Percentiles rank a stretch among this genome's conserved stretches.
These are phyloP conservation scores for Halictus quadricinctus DNA, from an alignment of 2,888 invertebrate species.

Conservation along the genomic window DNA sequence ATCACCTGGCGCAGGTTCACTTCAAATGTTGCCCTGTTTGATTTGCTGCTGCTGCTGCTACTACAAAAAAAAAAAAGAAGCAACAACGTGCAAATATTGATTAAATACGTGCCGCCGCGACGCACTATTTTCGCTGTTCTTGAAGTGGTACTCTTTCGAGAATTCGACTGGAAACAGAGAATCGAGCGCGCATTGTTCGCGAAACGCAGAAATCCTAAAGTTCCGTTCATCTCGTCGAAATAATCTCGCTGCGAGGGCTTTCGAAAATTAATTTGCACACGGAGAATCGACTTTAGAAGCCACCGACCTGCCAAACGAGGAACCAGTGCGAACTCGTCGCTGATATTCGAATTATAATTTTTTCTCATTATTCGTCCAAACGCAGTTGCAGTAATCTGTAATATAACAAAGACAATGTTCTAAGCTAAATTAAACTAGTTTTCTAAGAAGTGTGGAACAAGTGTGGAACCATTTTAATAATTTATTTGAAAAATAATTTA, in stretches of 20 bases:
- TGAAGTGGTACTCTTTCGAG: neutral
- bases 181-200: neutral
- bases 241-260: neutral
- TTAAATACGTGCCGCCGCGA: neutral
- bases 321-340: neutral
- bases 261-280: neutral
- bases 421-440: neutral
- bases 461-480: too few relatives aligned
- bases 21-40: conserved; percentile 12
- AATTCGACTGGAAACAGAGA: neutral
- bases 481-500: neutral
- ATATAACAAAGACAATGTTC: neutral
- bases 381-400: neutral
- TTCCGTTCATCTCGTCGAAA: neutral
- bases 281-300: neutral
- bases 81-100: conserved; percentile 10
- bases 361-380: too few relatives aligned
- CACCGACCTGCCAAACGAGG: neutral
- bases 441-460: too few relatives aligned
- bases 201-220: neutral
- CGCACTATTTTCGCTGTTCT: neutral
- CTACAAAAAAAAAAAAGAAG: neutral
- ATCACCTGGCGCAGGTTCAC: neutral
- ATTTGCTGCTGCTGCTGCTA: neutral
- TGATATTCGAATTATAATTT: neutral